These are phyloP conservation scores for Sussaba pulchella DNA, from an alignment of 2,888 invertebrate genomes.

Conservation along the genomic window DNA sequence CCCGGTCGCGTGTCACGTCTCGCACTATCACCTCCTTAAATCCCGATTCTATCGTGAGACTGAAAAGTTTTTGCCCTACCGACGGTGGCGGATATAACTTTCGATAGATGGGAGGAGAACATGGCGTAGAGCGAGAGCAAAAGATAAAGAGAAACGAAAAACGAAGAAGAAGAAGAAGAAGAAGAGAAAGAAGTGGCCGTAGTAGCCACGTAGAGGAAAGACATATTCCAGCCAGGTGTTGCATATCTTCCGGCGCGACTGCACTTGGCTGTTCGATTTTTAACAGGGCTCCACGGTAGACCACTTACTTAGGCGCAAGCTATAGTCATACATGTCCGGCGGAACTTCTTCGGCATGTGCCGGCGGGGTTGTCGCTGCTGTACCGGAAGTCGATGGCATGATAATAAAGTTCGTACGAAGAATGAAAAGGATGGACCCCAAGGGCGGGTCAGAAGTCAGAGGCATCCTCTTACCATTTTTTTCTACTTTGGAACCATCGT, in stretches of 20 bases:
- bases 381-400: neutral
- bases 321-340: constrained; percentile 34
- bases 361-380: neutral
- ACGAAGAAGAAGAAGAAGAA: constrained; percentile 43
- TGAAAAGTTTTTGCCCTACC: constrained; percentile 51
- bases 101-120: constrained; percentile 31
- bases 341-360: constrained; percentile 12
- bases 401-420: constrained; percentile 31
- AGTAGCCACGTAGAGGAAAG: constrained; percentile 17
- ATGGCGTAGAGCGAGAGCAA: neutral
- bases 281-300: constrained; percentile 22
- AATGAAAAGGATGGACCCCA: neutral
- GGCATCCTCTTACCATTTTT: neutral
- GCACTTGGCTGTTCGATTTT: constrained; percentile 23
- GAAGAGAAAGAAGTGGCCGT: neutral
- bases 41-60: constrained; percentile 61
- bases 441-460: constrained; percentile 12
- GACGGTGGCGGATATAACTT: constrained; percentile 47
- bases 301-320: constrained; percentile 50
- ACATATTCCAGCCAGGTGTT: constrained; percentile 52
- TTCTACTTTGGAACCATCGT: constrained; percentile 3
- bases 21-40: constrained; percentile 61
- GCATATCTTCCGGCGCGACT: constrained; percentile 44
- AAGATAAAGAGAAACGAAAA: constrained; percentile 43
- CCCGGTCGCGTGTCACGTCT: constrained; percentile 61